Base-by-base conservation (phyloP, 2,113 vertebrate genomes). In the Cebidichthys violaceus region DNA sequence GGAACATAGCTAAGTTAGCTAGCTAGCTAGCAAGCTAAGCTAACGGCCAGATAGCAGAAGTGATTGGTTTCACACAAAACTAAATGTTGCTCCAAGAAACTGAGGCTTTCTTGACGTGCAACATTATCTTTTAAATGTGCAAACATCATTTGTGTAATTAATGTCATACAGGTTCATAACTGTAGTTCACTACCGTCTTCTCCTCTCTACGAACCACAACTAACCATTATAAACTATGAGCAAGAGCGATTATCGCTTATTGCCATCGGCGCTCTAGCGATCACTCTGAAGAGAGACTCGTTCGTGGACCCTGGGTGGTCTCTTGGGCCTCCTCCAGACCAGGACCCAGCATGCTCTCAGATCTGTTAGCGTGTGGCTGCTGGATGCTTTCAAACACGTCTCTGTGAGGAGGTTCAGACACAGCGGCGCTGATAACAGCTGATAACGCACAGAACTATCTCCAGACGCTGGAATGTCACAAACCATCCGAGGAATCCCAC, bases 391-490 rank as follows among this genome's bases (percentile, higher is more conserved):
- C 57, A 4, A 81, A 75, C 18, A 41, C 1, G 73, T 74, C 62
- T 72, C 60, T 59, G 59, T 86, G 86, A 91, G 45, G 76, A 77
- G 70, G 45, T 61, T 20, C 82, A 88, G 87, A 86, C 78, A 13
- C 67, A 43, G 70, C 82, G 61, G n/a, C 1, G 33, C 62, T 55
- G 83, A 89, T 81, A 90, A 62, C 68, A 35, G 73, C 72, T 79
- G 89, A 89, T 88, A 86, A 79, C 62, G 41, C 2, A 15, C 24
- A 0, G 18, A 22, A 24, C 73, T 47, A 22, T 82, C 81, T 73
- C 64, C 24, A 31, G 43, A 61, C 69, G 76, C 6, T 41, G 41
- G 20, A 54, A 76, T 47, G 45, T 33, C 68, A 11, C 37, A 37
- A 79, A 82, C 70, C 45, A 85, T 79, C 18, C 0, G 1, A 86